Percentiles rank a stretch among this genome's conserved stretches.
Evolutionary conservation across 2,888 invertebrate genomes (phyloP).

Genomic region (Eupithecia insigniata): DNA sequence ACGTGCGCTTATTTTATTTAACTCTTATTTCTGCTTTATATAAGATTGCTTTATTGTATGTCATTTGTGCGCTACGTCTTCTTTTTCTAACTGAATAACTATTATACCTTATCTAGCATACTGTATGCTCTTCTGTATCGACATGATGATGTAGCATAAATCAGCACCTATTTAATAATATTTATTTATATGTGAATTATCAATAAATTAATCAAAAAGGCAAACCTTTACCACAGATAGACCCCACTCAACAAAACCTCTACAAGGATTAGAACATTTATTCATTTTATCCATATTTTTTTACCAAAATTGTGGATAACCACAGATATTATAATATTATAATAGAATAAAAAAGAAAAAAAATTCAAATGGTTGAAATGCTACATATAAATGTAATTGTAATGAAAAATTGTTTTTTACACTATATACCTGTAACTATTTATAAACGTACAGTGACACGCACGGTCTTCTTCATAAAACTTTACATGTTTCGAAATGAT

Average conservation of each 20-base stretch:
- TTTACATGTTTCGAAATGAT: conserved; percentile 29
- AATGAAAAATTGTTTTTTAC: conserved; percentile 32
- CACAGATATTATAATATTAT: too few relatives aligned
- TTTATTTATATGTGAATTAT: not conserved
- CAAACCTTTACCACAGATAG: not conserved
- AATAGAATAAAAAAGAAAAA: not conserved
- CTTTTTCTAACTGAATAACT: not conserved
- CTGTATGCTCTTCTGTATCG: not conserved
- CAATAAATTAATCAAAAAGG: not conserved
- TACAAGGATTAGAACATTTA: not conserved
- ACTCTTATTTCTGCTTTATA: too few relatives aligned
- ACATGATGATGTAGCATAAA: not conserved
- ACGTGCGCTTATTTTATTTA: too few relatives aligned
- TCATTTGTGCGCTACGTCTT: not conserved
- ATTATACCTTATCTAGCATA: not conserved
- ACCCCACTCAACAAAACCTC: not conserved
- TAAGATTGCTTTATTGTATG: too few relatives aligned
- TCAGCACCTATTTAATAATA: not conserved
- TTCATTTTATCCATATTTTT: not conserved
- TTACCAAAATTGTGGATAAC: not conserved
- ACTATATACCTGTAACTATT: conserved; percentile 13
- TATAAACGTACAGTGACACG: conserved; percentile 10
- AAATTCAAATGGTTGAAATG: not conserved
- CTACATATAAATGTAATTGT: conserved; percentile 35
- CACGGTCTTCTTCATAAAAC: conserved; percentile 6